Percentiles rank a stretch among this genome's conserved stretches.
Conservation (phyloP, 2,113 vertebrate species). For the Vireo altiloquus region DNA sequence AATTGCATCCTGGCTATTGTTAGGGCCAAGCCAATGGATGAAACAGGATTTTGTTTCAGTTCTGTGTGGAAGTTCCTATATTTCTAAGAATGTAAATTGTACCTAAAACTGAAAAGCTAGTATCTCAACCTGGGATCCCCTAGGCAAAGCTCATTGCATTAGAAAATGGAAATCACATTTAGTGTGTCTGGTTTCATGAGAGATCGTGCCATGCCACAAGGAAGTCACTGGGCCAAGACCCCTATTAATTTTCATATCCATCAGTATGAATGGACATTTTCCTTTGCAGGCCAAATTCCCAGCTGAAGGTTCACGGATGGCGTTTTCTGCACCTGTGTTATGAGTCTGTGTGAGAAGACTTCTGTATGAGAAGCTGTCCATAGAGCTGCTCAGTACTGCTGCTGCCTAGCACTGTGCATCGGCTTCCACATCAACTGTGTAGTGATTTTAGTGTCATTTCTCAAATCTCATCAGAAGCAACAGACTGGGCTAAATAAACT, state of each 20-base stretch:
- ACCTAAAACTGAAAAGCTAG: not conserved
- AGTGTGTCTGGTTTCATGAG: not conserved
- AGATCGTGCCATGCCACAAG: not conserved
- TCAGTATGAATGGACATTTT: not conserved
- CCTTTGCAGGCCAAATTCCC: not conserved
- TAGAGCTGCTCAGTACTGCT: not conserved
- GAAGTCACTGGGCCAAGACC: not conserved
- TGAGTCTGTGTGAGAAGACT: not conserved
- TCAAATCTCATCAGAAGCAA: not conserved
- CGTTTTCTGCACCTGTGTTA: not conserved
- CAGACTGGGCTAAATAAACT: not conserved
- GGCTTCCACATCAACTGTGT: not conserved
- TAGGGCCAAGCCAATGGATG: not conserved
- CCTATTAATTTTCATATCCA: not conserved
- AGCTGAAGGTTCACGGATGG: not conserved
- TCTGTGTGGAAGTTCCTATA: not conserved
- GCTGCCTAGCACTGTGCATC: not conserved
- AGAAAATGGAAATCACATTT: not conserved
- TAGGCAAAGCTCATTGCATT: not conserved
- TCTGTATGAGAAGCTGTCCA: not conserved
- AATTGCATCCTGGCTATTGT: not conserved
- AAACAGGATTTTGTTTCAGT: not conserved
- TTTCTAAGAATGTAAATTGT: not conserved
- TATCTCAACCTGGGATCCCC: fast-evolving
- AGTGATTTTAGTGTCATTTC: not conserved